A percentile compares a stretch with the other conserved stretches of the same genome.
Conservation (phyloP, 30 jellyfish, hydroid and myxozoan genomes). For the Mastigias papua region DNA sequence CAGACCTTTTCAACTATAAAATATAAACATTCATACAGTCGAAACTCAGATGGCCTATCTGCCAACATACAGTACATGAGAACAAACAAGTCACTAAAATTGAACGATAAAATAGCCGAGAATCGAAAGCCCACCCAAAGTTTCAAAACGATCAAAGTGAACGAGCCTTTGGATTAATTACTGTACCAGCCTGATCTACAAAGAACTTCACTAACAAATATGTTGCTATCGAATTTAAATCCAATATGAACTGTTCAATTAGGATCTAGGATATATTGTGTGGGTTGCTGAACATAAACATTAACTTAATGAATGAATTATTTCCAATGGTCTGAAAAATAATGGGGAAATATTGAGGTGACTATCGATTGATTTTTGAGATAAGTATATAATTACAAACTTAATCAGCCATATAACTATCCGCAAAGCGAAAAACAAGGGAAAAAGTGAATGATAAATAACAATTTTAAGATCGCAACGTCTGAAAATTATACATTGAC, state of each 20-base stretch:
- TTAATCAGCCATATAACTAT: neutral
- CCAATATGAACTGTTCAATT: slow-evolving; percentile 1
- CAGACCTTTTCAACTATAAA: too few relatives aligned
- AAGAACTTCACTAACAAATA: neutral
- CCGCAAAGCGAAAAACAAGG: slow-evolving; percentile 1
- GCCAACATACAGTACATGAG: too few relatives aligned
- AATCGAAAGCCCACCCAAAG: slow-evolving; percentile 6
- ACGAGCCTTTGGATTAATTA: neutral
- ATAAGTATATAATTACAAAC: neutral
- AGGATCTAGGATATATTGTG: neutral
- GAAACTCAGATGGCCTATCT: too few relatives aligned
- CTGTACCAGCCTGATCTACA: neutral
- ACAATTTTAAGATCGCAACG: neutral
- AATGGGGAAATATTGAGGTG: slow-evolving; percentile 20
- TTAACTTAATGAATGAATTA: neutral
- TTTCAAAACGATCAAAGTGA: neutral
- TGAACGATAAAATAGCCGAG: neutral
- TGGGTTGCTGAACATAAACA: neutral
- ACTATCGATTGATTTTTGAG: slow-evolving; percentile 1
- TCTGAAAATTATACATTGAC: neutral
- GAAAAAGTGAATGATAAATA: neutral
- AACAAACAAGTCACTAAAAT: too few relatives aligned
- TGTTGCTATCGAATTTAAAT: slow-evolving; percentile 7
- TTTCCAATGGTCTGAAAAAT: slow-evolving; percentile 1
- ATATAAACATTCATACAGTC: too few relatives aligned